Conservation (phyloP, 1,140 invertebrate genomes). For the Helicoverpa armigera region DNA sequence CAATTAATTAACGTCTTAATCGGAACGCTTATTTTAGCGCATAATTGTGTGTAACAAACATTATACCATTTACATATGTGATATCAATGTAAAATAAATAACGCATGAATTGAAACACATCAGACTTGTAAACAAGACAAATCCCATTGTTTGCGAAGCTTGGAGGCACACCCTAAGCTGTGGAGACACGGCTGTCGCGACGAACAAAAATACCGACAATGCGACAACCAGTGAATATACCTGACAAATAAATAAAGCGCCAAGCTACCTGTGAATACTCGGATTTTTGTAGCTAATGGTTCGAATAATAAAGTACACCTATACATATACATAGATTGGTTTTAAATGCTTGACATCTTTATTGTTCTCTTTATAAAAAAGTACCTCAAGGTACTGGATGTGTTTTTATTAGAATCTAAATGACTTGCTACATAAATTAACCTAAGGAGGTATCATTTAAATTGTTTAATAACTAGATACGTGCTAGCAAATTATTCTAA, state of each 20-base stretch:
- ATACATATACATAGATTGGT: not conserved
- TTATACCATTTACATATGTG: not conserved
- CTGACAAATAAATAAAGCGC: conserved; percentile 18
- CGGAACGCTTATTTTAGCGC: not conserved
- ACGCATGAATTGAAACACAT: conserved; percentile 48
- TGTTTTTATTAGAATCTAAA: no score
- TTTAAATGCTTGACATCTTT: conserved; percentile 1
- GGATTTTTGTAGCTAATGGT: conserved; percentile 35
- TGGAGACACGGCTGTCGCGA: conserved; percentile 57
- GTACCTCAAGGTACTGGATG: no score
- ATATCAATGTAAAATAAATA: conserved; percentile 43
- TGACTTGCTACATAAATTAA: no score
- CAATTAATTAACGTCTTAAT: not conserved
- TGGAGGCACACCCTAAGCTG: conserved; percentile 49
- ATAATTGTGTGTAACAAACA: not conserved
- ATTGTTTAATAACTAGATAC: no score
- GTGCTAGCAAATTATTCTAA: no score
- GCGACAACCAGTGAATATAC: conserved; percentile 41
- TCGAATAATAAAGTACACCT: no score
- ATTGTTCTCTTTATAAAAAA: no score
- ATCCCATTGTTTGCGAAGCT: conserved; percentile 53
- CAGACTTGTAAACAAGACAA: conserved; percentile 49
- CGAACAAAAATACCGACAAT: no score
- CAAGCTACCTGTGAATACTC: conserved; percentile 44
- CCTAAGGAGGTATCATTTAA: no score